These are phyloP conservation scores for Myiopsitta monachus DNA, from an alignment of 2,113 vertebrate species.

Conservation along the genomic window DNA sequence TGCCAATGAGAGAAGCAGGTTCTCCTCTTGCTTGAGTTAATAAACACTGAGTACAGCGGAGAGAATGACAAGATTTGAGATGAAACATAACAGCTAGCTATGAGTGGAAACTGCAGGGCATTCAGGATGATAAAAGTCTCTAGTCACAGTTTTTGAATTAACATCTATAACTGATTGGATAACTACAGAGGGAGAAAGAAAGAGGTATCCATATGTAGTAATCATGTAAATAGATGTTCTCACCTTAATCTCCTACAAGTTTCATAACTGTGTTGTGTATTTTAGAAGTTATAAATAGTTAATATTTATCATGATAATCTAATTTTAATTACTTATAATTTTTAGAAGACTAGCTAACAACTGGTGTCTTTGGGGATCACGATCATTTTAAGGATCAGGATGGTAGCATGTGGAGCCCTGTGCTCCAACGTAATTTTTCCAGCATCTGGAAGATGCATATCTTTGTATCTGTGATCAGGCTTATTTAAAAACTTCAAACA, in stretches of 20 bases:
- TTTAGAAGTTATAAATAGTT: not conserved
- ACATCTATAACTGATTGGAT: not conserved
- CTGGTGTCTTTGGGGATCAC: fast-evolving
- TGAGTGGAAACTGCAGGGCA: not conserved
- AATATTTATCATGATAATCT: not conserved
- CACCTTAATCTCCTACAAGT: not conserved
- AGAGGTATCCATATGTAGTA: not conserved
- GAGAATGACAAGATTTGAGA: not conserved
- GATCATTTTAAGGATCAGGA: not conserved
- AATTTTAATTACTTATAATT: not conserved
- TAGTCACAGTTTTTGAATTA: not conserved
- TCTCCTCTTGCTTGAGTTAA: not conserved
- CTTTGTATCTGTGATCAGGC: not conserved
- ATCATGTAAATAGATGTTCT: not conserved
- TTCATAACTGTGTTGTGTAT: not conserved
- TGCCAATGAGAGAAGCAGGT: not conserved
- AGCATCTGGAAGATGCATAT: not conserved
- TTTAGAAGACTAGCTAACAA: not conserved
- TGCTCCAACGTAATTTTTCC: not conserved
- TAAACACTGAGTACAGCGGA: not conserved
- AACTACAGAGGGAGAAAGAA: not conserved
- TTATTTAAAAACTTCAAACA: not conserved
- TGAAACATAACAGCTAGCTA: not conserved
- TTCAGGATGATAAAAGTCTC: not conserved
- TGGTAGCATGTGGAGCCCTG: not conserved